These are phyloP conservation scores for Manis crassicaudata DNA, from an alignment of 2,797 vertebrate species.

Conservation along the genomic window DNA sequence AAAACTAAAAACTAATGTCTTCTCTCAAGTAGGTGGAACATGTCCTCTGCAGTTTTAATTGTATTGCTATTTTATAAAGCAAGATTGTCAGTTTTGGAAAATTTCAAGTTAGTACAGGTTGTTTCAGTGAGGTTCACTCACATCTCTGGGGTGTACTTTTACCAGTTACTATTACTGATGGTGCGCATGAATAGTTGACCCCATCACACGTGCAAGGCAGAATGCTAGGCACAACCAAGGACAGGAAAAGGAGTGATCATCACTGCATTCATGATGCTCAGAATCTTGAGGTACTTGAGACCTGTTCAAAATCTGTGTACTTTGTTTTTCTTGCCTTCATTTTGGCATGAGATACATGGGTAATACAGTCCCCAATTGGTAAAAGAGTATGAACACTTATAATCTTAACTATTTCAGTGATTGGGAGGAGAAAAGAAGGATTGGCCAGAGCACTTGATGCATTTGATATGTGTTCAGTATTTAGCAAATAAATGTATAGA, in stretches of 20 bases:
- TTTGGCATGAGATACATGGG: neutral
- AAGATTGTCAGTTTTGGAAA: neutral
- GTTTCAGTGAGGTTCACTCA: neutral
- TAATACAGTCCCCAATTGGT: neutral
- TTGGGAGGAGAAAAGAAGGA: neutral
- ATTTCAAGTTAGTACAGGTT: neutral
- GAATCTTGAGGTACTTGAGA: neutral
- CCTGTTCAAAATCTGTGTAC: neutral
- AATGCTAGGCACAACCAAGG: neutral
- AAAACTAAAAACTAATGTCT: neutral
- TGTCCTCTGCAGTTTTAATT: neutral
- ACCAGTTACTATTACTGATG: neutral
- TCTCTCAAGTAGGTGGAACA: neutral
- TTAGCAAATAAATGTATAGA: constrained; percentile 28
- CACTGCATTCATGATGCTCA: neutral
- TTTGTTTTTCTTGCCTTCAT: neutral
- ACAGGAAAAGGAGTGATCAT: neutral
- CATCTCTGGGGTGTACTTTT: neutral
- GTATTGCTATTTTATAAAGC: neutral
- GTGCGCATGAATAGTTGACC: neutral
- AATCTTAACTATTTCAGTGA: constrained; percentile 10
- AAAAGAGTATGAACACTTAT: neutral
- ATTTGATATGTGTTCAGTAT: neutral
- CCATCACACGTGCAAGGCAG: neutral
- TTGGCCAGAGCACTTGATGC: neutral